These are phyloP conservation scores for Adelosebastes latens DNA, from an alignment of 2,797 vertebrate genomes.

Conservation along the genomic window DNA sequence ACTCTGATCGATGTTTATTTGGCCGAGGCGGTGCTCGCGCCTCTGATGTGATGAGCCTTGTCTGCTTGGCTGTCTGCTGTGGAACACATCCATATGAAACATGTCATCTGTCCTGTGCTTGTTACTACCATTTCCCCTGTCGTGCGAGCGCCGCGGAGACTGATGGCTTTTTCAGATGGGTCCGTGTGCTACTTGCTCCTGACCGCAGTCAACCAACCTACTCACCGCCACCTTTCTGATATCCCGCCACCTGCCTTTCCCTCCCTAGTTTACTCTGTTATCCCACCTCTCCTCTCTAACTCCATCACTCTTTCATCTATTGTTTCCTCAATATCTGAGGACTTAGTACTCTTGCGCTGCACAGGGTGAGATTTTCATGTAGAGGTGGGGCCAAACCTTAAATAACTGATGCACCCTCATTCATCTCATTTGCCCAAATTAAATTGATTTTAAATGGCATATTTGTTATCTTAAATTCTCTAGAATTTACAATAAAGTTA, in stretches of 20 bases:
- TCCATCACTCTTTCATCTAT: not conserved
- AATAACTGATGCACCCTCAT: not conserved
- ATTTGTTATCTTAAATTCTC: not conserved
- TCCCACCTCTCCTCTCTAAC: slow-evolving; percentile 3
- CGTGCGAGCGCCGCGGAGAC: slow-evolving; percentile 40
- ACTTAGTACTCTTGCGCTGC: not conserved
- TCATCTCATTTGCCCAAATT: not conserved
- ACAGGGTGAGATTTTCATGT: not conserved
- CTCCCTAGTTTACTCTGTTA: slow-evolving; percentile 36
- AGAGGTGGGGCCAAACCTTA: not conserved
- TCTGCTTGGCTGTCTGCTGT: slow-evolving; percentile 47
- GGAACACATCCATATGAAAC: slow-evolving; percentile 66
- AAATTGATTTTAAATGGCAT: not conserved
- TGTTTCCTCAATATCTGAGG: not conserved
- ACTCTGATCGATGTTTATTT: not conserved
- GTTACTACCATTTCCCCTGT: slow-evolving; percentile 55
- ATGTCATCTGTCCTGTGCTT: slow-evolving; percentile 65
- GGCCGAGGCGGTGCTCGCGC: slow-evolving; percentile 22
- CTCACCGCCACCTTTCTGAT: slow-evolving; percentile 23
- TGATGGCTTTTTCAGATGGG: slow-evolving; percentile 78
- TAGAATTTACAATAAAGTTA: not conserved
- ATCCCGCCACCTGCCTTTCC: slow-evolving; percentile 38
- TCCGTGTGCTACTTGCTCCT: slow-evolving; percentile 37
- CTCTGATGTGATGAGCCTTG: slow-evolving; percentile 48
- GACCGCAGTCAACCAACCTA: slow-evolving; percentile 30